A percentile compares a stretch with the other conserved stretches of the same genome.
phyloP scores from a whole-genome alignment of 2,113 vertebrate species.

The Dasyornis broadbenti region DNA sequence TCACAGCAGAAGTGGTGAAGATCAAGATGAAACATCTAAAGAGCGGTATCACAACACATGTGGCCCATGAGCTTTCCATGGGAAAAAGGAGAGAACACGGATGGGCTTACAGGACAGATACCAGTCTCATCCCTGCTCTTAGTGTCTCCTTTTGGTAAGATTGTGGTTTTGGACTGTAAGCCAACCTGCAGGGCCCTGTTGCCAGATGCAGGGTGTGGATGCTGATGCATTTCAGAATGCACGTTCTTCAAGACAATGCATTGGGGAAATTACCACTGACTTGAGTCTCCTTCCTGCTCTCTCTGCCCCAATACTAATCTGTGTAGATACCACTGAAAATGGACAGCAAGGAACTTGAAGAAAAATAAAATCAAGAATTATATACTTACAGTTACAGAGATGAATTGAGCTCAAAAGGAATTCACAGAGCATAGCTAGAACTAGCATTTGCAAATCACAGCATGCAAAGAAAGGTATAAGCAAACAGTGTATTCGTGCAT shows the following conservation, averaged over 20 bases:
- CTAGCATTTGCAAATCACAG: not conserved
- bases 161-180: not conserved
- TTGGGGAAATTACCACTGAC: not conserved
- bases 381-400: not conserved
- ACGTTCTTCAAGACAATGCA: not conserved
- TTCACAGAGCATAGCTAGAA: not conserved
- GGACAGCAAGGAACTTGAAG: not conserved
- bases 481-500: not conserved
- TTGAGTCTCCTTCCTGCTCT: not conserved
- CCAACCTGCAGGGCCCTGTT: not conserved
- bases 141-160: not conserved
- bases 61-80: not conserved
- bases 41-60: not conserved
- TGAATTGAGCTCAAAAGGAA: not conserved
- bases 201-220: not conserved
- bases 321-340: not conserved
- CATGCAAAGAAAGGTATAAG: not conserved
- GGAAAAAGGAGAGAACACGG: not conserved
- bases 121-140: not conserved
- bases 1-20: not conserved
- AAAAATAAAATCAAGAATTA: not conserved
- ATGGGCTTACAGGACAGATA: not conserved
- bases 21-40: not conserved
- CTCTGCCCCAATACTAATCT: not conserved
- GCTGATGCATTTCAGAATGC: not conserved